Percentiles rank a stretch among this genome's conserved stretches.
Evolutionary conservation across 2,797 vertebrate species (phyloP).

Genomic region (Mormyrus proboscirostris): DNA sequence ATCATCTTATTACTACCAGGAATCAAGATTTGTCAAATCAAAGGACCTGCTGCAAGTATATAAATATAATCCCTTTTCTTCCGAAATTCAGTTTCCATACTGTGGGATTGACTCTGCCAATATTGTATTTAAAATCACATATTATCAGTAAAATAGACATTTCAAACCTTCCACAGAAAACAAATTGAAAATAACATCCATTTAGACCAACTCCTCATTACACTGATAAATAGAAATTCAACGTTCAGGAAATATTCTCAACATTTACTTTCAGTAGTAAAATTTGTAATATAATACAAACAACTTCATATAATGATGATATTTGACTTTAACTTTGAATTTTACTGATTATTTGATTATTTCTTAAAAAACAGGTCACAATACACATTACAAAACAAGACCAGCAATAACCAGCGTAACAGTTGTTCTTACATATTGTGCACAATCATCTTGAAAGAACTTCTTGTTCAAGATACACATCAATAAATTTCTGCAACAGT

Average conservation of each 20-base stretch:
- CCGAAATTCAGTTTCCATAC: background rate
- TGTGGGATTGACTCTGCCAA: background rate
- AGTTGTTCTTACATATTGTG: background rate
- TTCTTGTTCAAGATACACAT: background rate
- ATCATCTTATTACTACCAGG: background rate
- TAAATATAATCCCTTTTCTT: background rate
- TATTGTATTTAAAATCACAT: background rate
- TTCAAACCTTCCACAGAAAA: background rate
- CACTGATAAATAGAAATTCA: background rate
- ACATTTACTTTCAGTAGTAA: conserved; percentile 13
- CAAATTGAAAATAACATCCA: background rate
- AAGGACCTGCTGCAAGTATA: background rate
- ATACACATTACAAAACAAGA: background rate
- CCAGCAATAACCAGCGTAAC: background rate
- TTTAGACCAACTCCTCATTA: background rate
- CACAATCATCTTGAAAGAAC: background rate
- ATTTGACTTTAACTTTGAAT: background rate
- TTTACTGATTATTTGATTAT: background rate
- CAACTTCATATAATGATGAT: background rate
- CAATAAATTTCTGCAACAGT: background rate
- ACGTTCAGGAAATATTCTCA: conserved; percentile 11
- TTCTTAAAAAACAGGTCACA: background rate
- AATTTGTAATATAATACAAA: background rate
- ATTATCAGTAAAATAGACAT: background rate
- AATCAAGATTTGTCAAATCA: background rate